Evolutionary conservation across 2,797 vertebrate genomes (phyloP).

Genomic region (Balearica regulorum): DNA sequence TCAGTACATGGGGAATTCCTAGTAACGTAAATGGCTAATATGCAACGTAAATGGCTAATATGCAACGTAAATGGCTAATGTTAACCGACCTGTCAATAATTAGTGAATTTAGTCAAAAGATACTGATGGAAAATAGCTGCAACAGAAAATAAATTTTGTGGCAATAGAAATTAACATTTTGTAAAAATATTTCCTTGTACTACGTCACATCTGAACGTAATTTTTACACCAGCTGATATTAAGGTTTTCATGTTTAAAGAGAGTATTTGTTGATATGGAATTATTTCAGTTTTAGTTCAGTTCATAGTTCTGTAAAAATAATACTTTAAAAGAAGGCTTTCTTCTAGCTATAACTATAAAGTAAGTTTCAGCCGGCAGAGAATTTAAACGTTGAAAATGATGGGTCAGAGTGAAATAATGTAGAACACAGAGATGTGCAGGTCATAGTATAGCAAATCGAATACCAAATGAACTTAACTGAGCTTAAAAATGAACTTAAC

Average conservation of each 20-base stretch:
- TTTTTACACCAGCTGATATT: not conserved
- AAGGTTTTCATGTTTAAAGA: not conserved
- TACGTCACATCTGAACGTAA: not conserved
- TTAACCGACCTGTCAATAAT: not conserved
- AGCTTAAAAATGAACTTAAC: not conserved
- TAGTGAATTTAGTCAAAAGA: not conserved
- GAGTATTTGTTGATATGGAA: not conserved
- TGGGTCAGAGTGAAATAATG: not conserved
- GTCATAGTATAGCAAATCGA: not conserved
- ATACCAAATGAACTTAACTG: not conserved
- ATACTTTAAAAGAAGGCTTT: not conserved
- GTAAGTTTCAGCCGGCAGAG: not conserved
- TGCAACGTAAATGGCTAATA: too few relatives aligned
- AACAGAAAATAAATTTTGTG: not conserved
- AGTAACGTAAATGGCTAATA: not conserved
- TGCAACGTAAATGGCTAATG: too few relatives aligned
- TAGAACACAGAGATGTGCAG: not conserved
- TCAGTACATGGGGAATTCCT: not conserved
- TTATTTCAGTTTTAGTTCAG: not conserved
- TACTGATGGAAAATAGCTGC: not conserved
- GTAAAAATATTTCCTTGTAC: not conserved
- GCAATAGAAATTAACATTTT: not conserved
- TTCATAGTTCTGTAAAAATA: not conserved
- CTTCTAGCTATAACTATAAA: not conserved
- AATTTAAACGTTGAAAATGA: not conserved